Conservation (phyloP, 2,888 invertebrate species). For the Apamea epomidion region DNA sequence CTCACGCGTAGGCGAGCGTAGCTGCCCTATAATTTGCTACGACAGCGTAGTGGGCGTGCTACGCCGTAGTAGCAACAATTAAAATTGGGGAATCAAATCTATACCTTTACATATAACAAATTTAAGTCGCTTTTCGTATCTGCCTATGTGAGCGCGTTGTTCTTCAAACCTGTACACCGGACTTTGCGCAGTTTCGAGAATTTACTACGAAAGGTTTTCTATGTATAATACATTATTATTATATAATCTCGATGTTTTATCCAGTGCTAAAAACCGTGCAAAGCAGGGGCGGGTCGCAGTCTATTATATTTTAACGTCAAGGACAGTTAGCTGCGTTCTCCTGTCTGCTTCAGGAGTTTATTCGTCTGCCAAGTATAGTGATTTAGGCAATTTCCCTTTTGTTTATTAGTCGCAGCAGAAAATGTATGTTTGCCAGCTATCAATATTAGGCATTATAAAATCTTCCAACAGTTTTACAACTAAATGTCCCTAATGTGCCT, state of each 20-base stretch:
- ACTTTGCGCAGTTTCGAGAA: background rate
- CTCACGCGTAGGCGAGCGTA: conserved; percentile 3
- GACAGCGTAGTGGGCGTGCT: conserved; percentile 4
- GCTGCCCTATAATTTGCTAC: conserved; percentile 1
- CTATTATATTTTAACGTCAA: background rate
- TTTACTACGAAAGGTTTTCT: background rate
- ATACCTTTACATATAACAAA: background rate
- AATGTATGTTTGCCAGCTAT: background rate
- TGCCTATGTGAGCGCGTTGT: background rate
- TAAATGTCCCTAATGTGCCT: background rate
- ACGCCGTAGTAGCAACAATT: conserved; percentile 19
- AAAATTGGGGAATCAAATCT: background rate
- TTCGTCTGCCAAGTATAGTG: background rate
- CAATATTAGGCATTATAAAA: background rate
- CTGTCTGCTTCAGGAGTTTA: background rate
- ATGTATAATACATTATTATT: background rate
- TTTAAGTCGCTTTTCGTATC: background rate
- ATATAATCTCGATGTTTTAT: too few relatives aligned
- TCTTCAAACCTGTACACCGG: background rate
- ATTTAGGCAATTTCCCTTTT: background rate
- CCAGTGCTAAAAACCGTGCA: too few relatives aligned
- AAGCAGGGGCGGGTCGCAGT: background rate
- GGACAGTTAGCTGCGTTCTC: background rate
- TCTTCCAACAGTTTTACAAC: background rate
- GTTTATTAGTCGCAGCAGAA: background rate